Conservation (phyloP, 2,888 invertebrate species). For the Tuta absoluta region DNA sequence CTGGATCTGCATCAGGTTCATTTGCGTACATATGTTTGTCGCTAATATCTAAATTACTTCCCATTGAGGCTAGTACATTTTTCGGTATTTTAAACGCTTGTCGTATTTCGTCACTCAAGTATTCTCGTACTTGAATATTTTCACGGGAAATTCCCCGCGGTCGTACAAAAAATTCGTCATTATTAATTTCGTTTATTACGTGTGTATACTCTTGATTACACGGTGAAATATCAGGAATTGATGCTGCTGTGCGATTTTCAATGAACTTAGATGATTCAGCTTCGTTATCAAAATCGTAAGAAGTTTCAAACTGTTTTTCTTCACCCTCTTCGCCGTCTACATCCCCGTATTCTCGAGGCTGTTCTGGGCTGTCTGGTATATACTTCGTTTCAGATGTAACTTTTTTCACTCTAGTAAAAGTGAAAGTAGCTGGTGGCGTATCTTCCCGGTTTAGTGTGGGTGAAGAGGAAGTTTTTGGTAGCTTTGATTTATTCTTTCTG, state of each 20-base stretch:
- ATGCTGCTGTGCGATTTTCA: slow-evolving; percentile 50
- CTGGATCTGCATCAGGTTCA: slow-evolving; percentile 67
- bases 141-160: slow-evolving; percentile 91
- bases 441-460: slow-evolving; percentile 77
- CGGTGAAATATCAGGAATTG: slow-evolving; percentile 63
- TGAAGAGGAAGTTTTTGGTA: slow-evolving; percentile 78
- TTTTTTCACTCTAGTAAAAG: slow-evolving; percentile 84
- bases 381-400: slow-evolving; percentile 72
- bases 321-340: slow-evolving; percentile 58
- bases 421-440: slow-evolving; percentile 82
- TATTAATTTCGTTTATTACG: slow-evolving; percentile 92
- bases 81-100: slow-evolving; percentile 87
- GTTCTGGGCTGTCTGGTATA: slow-evolving; percentile 66
- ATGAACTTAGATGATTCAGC: slow-evolving; percentile 49
- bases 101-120: slow-evolving; percentile 89
- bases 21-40: slow-evolving; percentile 63
- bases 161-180: slow-evolving; percentile 92
- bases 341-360: slow-evolving; percentile 75
- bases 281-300: slow-evolving; percentile 80
- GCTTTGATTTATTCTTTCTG: slow-evolving; percentile 69
- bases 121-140: slow-evolving; percentile 89
- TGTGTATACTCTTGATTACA: slow-evolving; percentile 74
- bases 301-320: slow-evolving; percentile 62
- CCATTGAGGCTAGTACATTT: slow-evolving; percentile 85
- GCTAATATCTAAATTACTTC: slow-evolving; percentile 59